These are phyloP conservation scores for Sebastes alutus DNA, from an alignment of 2,797 vertebrate species.

Conservation along the genomic window DNA sequence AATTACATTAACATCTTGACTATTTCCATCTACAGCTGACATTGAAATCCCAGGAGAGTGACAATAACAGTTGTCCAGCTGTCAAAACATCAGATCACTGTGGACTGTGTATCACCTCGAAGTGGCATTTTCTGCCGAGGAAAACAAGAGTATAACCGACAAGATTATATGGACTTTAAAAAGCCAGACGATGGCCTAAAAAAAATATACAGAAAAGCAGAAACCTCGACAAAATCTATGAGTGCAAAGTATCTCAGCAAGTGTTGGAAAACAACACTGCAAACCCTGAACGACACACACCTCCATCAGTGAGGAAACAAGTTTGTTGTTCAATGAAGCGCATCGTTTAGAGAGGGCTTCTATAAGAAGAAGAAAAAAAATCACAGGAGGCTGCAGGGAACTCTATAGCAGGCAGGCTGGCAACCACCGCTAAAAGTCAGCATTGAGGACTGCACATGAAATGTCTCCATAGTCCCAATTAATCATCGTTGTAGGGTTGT, in stretches of 20 bases:
- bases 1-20: not conserved
- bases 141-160: not conserved
- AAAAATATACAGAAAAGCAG: not conserved
- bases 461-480: not conserved
- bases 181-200: not conserved
- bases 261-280: not conserved
- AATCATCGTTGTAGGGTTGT: not conserved
- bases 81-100: not conserved
- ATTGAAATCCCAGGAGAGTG: not conserved
- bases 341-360: not conserved
- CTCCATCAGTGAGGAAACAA: conserved; percentile 27
- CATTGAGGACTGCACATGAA: not conserved
- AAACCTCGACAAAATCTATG: not conserved
- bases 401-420: not conserved
- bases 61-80: not conserved
- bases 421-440: not conserved
- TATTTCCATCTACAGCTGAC: not conserved
- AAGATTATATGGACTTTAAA: not conserved
- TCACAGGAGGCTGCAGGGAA: not conserved
- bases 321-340: conserved; percentile 11
- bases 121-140: not conserved
- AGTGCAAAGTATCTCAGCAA: not conserved
- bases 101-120: not conserved
- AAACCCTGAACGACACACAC: not conserved
- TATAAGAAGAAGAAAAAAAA: not conserved